Conservation (phyloP, 1,140 invertebrate species). For the Anadara kagoshimensis region DNA sequence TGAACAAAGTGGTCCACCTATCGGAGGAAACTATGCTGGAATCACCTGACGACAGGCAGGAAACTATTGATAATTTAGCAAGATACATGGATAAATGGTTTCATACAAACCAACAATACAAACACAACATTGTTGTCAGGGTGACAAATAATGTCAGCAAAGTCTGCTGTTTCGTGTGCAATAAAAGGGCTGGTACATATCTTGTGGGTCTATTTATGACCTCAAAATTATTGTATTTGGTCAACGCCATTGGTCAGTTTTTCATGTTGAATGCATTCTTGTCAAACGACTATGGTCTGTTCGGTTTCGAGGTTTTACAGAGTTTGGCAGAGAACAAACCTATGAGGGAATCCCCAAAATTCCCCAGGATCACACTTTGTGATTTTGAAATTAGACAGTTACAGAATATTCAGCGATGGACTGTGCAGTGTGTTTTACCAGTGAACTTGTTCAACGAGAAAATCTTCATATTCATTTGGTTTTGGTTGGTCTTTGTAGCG, state of each 20-base stretch:
- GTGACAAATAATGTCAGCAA: slow-evolving; percentile 42
- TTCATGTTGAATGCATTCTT: slow-evolving; percentile 76
- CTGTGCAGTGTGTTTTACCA: slow-evolving; percentile 77
- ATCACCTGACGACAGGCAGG: slow-evolving; percentile 57
- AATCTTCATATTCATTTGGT: slow-evolving; percentile 77
- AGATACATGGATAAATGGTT: slow-evolving; percentile 62
- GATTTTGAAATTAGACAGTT: slow-evolving; percentile 76
- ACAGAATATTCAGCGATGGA: slow-evolving; percentile 69
- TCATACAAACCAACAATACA: slow-evolving; percentile 40
- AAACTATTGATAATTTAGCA: slow-evolving; percentile 62
- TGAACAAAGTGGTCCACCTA: slow-evolving; percentile 77
- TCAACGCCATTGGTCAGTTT: slow-evolving; percentile 76
- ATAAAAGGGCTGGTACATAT: slow-evolving; percentile 73
- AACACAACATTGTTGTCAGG: slow-evolving; percentile 57
- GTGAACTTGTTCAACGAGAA: slow-evolving; percentile 78
- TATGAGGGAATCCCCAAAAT: slow-evolving; percentile 71
- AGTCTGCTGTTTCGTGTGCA: slow-evolving; percentile 57
- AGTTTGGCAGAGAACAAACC: slow-evolving; percentile 68
- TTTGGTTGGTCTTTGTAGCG: slow-evolving; percentile 70
- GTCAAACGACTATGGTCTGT: slow-evolving; percentile 73
- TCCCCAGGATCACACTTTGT: slow-evolving; percentile 77
- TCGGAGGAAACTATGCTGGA: slow-evolving; percentile 75
- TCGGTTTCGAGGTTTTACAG: slow-evolving; percentile 73
- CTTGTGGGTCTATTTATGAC: slow-evolving; percentile 75
- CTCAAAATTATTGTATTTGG: slow-evolving; percentile 74